Percentiles rank a stretch among this genome's conserved stretches.
phyloP scores from a whole-genome alignment of 2,888 invertebrate genomes.

The Leptopilina myrica region DNA sequence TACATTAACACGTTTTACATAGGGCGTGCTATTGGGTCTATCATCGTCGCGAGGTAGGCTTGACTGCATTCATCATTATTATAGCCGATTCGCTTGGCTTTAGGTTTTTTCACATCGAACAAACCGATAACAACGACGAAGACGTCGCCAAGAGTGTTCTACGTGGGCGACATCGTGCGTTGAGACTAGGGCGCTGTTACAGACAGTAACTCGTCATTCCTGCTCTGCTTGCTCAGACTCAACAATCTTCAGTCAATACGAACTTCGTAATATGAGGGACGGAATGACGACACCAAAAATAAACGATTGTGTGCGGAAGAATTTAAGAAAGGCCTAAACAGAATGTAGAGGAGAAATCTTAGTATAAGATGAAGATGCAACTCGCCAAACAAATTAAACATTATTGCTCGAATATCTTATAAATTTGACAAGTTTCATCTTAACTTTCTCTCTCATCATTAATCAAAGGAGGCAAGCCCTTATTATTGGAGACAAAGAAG shows the following conservation, averaged over 20 bases:
- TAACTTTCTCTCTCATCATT: constrained; percentile 22
- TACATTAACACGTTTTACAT: constrained; percentile 62
- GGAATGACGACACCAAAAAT: constrained; percentile 16
- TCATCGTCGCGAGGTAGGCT: constrained; percentile 59
- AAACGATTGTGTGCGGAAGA: constrained; percentile 32
- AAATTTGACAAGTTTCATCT: constrained; percentile 37
- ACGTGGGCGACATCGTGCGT: constrained; percentile 44
- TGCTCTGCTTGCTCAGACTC: constrained; percentile 19
- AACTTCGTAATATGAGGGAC: not conserved
- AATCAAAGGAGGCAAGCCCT: constrained; percentile 2
- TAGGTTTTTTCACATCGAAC: constrained; percentile 54
- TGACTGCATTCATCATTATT: constrained; percentile 42
- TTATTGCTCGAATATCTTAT: constrained; percentile 38
- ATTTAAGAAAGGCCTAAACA: constrained; percentile 39
- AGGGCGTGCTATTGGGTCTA: constrained; percentile 70
- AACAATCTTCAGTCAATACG: not conserved
- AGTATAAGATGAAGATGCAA: constrained; percentile 3
- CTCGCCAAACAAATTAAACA: constrained; percentile 3
- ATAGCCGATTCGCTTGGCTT: constrained; percentile 57
- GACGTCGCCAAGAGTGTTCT: constrained; percentile 40
- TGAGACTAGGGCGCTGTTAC: constrained; percentile 42
- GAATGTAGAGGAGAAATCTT: constrained; percentile 16
- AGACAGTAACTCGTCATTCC: constrained; percentile 13
- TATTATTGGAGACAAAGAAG: constrained; percentile 23
- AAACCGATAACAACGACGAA: constrained; percentile 38